Base-by-base conservation (phyloP, 2,888 invertebrate genomes). In the Andricus curvator region DNA sequence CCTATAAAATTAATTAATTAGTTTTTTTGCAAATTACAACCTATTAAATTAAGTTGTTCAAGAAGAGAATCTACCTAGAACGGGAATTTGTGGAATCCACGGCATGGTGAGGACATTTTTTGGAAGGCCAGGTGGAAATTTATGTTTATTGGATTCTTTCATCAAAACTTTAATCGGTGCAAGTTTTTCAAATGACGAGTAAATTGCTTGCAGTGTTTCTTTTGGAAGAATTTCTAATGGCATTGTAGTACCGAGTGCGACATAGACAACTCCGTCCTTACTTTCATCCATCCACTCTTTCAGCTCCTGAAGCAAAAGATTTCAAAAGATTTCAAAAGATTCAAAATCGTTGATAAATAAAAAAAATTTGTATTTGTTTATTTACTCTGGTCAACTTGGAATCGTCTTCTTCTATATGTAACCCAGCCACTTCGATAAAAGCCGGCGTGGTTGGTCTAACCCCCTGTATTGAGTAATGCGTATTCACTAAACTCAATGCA, bases 371-470 rank as follows among this genome's bases (percentile, higher is more conserved):
- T 37, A 37, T 37, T 37, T 37, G 8, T 8, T 37, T 9, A 37
- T 37, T 37, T 78, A 87, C 88, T 44, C 81, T 56, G 0, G 85
- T 67, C 9, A 89, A 80, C 41, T 81, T 25, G 0, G 86, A 13
- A 0, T 82, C 78, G 6, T 82, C 87, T 11, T 89, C 89, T 1
- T 92, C 90, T 6, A 95, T 93, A 82, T 94, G 94, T 77, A 94
- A 88, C 67, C 94, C 95, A 25, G 94, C 94, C 6, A 94, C 93
- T 41, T 94, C 93, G 17, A 95, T 89, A 83, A 94, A 88, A 5
- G 92, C 93, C 0, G 93, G 90, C 1, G 93, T 90, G 2, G 88
- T 88, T 2, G 94, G 94, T 64, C 92, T 91, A 15, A 93, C 86
- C 2, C 93, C 93, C 60, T 93, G 93, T 29, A 94, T 80, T 1